Percentiles rank a stretch among this genome's conserved stretches.
Evolutionary conservation across 2,888 invertebrate species (phyloP).

Genomic region (Syritta pipiens): DNA sequence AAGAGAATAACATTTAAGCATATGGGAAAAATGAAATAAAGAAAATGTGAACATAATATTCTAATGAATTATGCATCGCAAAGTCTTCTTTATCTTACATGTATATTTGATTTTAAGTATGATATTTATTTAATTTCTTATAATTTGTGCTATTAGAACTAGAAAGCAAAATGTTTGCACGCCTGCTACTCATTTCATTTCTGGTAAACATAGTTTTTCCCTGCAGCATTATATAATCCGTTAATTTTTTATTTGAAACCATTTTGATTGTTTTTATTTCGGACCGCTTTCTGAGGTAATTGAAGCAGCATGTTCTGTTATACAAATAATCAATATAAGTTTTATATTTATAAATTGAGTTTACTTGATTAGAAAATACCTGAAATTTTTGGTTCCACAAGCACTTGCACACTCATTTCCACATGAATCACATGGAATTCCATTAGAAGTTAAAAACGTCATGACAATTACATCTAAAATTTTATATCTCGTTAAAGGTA

Average conservation of each 20-base stretch:
- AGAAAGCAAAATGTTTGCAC: too few species aligned
- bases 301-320: constrained; percentile 83
- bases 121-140: too few species aligned
- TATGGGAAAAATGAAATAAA: too few species aligned
- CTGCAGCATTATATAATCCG: constrained; percentile 76
- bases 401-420: constrained; percentile 83
- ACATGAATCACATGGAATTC: constrained; percentile 83
- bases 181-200: constrained; percentile 71
- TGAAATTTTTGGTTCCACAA: constrained; percentile 84
- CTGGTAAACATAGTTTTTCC: constrained; percentile 75
- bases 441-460: constrained; percentile 70
- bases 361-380: constrained; percentile 71
- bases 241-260: constrained; percentile 75
- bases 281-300: constrained; percentile 83
- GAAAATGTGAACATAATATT: too few species aligned
- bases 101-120: too few species aligned
- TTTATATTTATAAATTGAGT: not conserved
- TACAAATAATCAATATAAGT: not conserved
- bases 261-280: constrained; percentile 74
- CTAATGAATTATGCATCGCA: too few species aligned
- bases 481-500: not conserved
- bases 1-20: too few species aligned
- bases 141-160: too few species aligned
- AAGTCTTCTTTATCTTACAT: too few species aligned
- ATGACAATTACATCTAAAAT: constrained; percentile 29